Evolutionary conservation across 2,888 invertebrate genomes (phyloP).

Genomic region (Microctonus brassicae): DNA sequence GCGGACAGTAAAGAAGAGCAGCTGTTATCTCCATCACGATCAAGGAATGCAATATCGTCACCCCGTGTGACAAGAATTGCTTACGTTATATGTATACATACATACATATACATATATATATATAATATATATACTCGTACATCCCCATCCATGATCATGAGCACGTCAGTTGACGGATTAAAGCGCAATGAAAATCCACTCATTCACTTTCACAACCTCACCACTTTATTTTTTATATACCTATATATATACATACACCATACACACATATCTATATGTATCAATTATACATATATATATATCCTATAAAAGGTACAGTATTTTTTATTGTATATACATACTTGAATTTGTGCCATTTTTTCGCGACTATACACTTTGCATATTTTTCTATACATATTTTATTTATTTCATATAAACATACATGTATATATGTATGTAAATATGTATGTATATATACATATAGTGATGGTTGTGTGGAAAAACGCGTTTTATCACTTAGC

Average conservation of each 20-base stretch:
- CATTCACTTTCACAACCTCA: slow-evolving; percentile 35
- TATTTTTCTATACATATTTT: too few species aligned
- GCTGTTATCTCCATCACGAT: slow-evolving; percentile 68
- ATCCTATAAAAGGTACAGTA: slow-evolving; percentile 15
- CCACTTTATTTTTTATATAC: not conserved
- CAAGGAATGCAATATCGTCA: slow-evolving; percentile 70
- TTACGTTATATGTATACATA: too few species aligned
- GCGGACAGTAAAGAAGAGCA: slow-evolving; percentile 38
- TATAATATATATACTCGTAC: slow-evolving; percentile 56
- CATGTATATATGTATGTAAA: too few species aligned
- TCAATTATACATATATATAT: too few species aligned
- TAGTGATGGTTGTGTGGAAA: not conserved
- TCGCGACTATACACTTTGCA: not conserved
- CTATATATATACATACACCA: too few species aligned
- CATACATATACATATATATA: too few species aligned
- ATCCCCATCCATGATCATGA: not conserved
- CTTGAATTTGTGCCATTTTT: slow-evolving; percentile 1
- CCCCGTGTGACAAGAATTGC: slow-evolving; percentile 69
- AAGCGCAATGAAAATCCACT: slow-evolving; percentile 68
- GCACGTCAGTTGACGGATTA: slow-evolving; percentile 61
- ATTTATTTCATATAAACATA: too few species aligned
- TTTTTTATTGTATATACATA: slow-evolving; percentile 6
- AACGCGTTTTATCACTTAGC: slow-evolving; percentile 15
- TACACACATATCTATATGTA: too few species aligned
- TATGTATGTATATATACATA: not conserved